phyloP scores from a whole-genome alignment of 2,113 vertebrate genomes.

The Xenus cinereus region DNA sequence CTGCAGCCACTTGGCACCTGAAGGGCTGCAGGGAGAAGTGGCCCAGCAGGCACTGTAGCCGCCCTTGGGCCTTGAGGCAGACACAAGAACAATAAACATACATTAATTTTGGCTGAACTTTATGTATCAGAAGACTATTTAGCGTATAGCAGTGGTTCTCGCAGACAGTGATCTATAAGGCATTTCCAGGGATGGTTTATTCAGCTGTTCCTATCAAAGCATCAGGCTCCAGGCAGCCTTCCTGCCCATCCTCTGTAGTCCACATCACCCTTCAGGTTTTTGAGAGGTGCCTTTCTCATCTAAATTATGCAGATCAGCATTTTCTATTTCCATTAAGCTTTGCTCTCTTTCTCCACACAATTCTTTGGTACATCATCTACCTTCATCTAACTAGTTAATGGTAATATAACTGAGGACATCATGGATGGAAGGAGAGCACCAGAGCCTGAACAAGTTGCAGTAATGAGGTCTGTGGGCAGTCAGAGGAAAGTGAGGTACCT shows the following conservation, averaged over 20 bases:
- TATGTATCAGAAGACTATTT: neutral
- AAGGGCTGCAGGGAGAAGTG: neutral
- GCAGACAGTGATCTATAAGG: neutral
- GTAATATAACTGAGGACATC: neutral
- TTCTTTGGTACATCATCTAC: neutral
- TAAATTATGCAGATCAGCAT: neutral
- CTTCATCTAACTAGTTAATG: neutral
- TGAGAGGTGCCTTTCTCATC: neutral
- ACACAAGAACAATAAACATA: neutral
- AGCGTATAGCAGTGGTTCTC: neutral
- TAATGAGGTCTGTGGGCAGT: neutral
- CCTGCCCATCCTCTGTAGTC: neutral
- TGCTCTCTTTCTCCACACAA: neutral
- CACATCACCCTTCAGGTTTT: neutral
- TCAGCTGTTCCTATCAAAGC: constrained; percentile 2
- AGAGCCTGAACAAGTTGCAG: neutral
- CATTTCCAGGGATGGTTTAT: constrained; percentile 1
- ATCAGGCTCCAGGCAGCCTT: neutral
- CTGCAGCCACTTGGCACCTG: neutral
- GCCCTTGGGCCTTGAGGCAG: neutral
- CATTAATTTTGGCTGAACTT: neutral
- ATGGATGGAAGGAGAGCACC: neutral
- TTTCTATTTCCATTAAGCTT: neutral
- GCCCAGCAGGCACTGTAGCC: neutral
- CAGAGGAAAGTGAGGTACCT: neutral